Percentiles rank a stretch among this genome's conserved stretches.
phyloP scores from a whole-genome alignment of 1,140 invertebrate species.

The Venustaconcha ellipsiformis region DNA sequence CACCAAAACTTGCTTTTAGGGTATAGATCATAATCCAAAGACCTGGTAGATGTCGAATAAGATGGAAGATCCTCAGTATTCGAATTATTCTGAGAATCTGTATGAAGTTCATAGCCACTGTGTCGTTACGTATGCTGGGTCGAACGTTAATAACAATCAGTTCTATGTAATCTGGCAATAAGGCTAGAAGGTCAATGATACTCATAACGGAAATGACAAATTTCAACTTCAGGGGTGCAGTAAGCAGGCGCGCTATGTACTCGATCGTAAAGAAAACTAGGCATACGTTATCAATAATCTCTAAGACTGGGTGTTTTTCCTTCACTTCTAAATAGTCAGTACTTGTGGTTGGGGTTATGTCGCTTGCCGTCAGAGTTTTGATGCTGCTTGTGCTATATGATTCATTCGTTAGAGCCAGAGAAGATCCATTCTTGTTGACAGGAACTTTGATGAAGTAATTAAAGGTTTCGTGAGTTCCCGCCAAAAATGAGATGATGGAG shows the following conservation, averaged over 20 bases:
- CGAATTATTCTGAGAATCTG: conserved; percentile 44
- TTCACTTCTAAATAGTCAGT: neutral
- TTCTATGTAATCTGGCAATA: conserved; percentile 67
- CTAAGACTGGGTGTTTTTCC: conserved; percentile 37
- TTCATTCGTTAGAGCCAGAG: neutral
- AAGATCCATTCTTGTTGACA: neutral
- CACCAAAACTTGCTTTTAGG: conserved; percentile 96
- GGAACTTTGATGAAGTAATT: conserved; percentile 6
- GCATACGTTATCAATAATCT: conserved; percentile 55
- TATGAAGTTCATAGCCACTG: conserved; percentile 5
- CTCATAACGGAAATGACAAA: conserved; percentile 68
- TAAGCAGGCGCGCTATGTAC: conserved; percentile 61
- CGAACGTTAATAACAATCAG: conserved; percentile 30
- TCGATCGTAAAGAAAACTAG: conserved; percentile 69
- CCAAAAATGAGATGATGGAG: conserved; percentile 25
- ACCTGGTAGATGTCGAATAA: conserved; percentile 87
- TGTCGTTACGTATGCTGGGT: conserved; percentile 10
- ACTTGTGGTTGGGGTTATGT: neutral
- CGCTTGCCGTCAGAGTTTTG: neutral
- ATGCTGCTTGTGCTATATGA: neutral
- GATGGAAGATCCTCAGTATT: conserved; percentile 56
- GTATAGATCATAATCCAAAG: conserved; percentile 98
- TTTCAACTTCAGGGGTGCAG: conserved; percentile 60
- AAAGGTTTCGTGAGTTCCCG: conserved; percentile 24
- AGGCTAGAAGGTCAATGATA: conserved; percentile 69